Evolutionary conservation across 2,888 invertebrate species (phyloP).

Genomic region (Heliconius charithonia): DNA sequence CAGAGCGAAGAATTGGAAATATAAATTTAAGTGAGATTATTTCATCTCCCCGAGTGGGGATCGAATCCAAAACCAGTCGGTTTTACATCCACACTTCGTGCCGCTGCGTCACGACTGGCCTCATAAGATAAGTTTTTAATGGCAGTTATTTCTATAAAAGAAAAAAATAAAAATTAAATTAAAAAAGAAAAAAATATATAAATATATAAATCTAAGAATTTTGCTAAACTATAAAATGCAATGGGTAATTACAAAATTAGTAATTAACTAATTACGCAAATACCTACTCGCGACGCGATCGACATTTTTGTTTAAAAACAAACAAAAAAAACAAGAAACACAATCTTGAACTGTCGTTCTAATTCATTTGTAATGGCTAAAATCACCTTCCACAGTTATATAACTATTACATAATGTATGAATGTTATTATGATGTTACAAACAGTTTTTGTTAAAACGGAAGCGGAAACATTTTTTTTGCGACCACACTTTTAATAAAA

Average conservation of each 20-base stretch:
- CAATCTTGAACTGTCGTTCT: background rate
- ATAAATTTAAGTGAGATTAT: too few species aligned
- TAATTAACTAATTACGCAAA: background rate
- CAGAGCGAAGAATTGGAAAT: too few species aligned
- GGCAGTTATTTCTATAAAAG: background rate
- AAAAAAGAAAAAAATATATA: too few species aligned
- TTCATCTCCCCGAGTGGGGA: too few species aligned
- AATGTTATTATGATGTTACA: background rate
- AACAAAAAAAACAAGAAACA: background rate
- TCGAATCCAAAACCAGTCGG: too few species aligned
- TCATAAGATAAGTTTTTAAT: too few species aligned
- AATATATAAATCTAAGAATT: too few species aligned
- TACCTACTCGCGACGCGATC: background rate
- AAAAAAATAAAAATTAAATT: too few species aligned
- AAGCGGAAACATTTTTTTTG: background rate
- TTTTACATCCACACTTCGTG: too few species aligned
- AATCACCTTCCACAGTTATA: background rate
- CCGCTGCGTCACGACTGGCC: too few species aligned
- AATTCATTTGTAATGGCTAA: background rate
- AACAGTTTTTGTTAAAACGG: background rate
- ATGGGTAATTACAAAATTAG: too few species aligned
- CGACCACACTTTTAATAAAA: background rate
- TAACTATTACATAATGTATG: constrained; percentile 8
- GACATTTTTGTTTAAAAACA: background rate
- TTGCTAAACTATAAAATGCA: too few species aligned